These are phyloP conservation scores for Micronycteris hirsuta DNA, from an alignment of 2,113 vertebrate genomes.

Conservation along the genomic window DNA sequence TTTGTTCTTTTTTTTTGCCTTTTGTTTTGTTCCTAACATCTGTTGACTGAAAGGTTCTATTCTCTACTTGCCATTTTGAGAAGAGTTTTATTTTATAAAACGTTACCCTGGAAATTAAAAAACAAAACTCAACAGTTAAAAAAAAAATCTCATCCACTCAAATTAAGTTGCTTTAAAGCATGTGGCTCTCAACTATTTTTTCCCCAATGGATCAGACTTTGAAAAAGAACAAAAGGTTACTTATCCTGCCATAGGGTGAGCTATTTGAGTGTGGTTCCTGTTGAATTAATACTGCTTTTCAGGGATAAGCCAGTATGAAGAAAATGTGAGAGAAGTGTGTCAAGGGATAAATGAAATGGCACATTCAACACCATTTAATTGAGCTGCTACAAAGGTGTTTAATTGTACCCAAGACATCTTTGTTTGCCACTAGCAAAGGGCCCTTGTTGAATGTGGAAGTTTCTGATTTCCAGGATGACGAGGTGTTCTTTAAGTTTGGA, in stretches of 20 bases:
- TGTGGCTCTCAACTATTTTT: slow-evolving; percentile 29
- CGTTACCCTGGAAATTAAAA: not conserved
- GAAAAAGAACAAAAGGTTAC: slow-evolving; percentile 58
- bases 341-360: not conserved
- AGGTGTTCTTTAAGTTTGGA: not conserved
- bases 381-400: slow-evolving; percentile 19
- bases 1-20: not conserved
- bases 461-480: slow-evolving; percentile 33
- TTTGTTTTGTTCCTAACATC: not conserved
- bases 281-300: slow-evolving; percentile 18
- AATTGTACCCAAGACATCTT: not conserved
- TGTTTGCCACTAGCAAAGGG: slow-evolving; percentile 5
- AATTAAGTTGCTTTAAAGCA: slow-evolving; percentile 36
- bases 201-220: not conserved
- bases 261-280: not conserved
- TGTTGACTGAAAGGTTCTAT: slow-evolving; percentile 23
- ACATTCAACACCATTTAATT: not conserved
- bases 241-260: not conserved
- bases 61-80: not conserved
- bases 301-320: not conserved
- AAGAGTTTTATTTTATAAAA: slow-evolving; percentile 30
- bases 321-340: slow-evolving; percentile 26
- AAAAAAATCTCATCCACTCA: not conserved
- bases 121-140: not conserved
- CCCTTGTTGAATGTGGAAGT: slow-evolving; percentile 6